Evolutionary conservation across 2,888 invertebrate species (phyloP).

Genomic region (Chalcis sispes): DNA sequence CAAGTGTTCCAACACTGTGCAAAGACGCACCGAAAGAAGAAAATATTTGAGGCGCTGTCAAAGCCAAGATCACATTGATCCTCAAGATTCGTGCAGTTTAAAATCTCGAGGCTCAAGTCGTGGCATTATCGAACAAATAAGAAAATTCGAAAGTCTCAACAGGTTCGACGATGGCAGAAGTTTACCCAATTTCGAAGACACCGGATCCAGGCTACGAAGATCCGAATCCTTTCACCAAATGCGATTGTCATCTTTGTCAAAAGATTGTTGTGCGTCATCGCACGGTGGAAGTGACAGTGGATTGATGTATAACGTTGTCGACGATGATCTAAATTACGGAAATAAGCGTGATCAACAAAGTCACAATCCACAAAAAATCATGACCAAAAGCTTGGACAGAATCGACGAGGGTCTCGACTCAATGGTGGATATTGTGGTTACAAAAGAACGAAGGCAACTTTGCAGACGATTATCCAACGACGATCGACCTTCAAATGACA

Average conservation of each 20-base stretch:
- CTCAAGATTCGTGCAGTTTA: constrained; percentile 62
- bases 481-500: background rate
- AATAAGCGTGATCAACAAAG: background rate
- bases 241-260: constrained; percentile 34
- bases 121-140: constrained; percentile 69
- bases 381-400: constrained; percentile 87
- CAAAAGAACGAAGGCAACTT: constrained; percentile 76
- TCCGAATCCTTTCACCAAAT: constrained; percentile 73
- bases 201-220: constrained; percentile 64
- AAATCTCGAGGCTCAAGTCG: constrained; percentile 64
- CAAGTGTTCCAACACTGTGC: constrained; percentile 51
- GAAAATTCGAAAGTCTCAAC: constrained; percentile 73
- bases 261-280: constrained; percentile 62
- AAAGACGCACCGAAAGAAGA: constrained; percentile 55
- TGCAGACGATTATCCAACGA: constrained; percentile 28
- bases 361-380: constrained; percentile 61
- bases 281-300: constrained; percentile 75
- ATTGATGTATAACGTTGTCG: constrained; percentile 71
- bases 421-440: constrained; percentile 84
- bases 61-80: constrained; percentile 71
- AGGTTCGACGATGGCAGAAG: constrained; percentile 70
- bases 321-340: constrained; percentile 59
- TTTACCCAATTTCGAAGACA: constrained; percentile 63
- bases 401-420: constrained; percentile 85
- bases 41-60: constrained; percentile 69